Evolutionary conservation across 2,797 vertebrate genomes (phyloP), one percentile per base, ranked within the genome.

Genomic region (Lophotriccus pileatus): DNA sequence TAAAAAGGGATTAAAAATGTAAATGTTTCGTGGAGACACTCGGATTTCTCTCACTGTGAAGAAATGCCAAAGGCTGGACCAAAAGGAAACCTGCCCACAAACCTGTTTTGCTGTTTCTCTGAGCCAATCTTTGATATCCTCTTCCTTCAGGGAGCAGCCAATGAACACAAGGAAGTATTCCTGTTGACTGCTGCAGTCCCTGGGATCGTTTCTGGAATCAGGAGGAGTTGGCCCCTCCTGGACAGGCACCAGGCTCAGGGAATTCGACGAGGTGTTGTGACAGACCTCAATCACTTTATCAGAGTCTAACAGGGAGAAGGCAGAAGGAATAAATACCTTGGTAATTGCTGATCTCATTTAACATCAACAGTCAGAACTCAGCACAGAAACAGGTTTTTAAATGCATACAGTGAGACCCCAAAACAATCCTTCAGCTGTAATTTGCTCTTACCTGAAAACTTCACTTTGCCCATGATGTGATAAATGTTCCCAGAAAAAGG

Each of bases 401-500:
- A 84, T 3, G 37, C 6, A 9, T 0, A 7, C 30, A 64, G 18
- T 3, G 37, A 34, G 41, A 43, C 46, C 63, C 46, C n/a, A 50
- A 78, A 43, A 28, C 1, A 30, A 52, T 10, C 28, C 14, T 4
- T 20, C 34, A 22, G 32, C 1, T 55, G 43, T 5, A 4, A 59
- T 63, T 13, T 47, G 44, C 24, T n/a, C 92, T 97, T 98, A 99
- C 99, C 99, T 97, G 99, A 99, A 96, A 99, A 99, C 73, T 97
- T 69, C 76, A 99, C 98, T 98, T 98, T 99, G 74, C 99, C 99
- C 97, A 98, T 97, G 93, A 99, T 97, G 93, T 99, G 99, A 98
- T 99, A 99, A 76, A 99, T 97, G 90, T 99, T 99, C 97, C 99
- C 99, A 89, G 89, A 98, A 95, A 99, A 99, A n/a, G 99, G 98